Evolutionary conservation across 2,888 invertebrate genomes (phyloP).

Genomic region (Lasioglossum morio): DNA sequence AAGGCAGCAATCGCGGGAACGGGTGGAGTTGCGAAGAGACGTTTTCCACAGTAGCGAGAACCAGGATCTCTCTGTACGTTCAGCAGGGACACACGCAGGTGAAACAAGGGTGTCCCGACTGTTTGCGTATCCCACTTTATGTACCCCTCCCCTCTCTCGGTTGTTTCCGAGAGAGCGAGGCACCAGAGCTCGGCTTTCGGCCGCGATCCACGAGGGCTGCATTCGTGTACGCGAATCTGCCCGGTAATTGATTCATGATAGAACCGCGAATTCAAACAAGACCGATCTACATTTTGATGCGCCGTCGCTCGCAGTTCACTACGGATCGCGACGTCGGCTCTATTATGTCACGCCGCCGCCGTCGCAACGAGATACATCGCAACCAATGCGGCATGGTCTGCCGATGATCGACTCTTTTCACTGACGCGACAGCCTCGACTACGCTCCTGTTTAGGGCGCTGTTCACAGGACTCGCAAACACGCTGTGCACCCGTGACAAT

Average conservation of each 20-base stretch:
- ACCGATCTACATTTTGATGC: slow-evolving; percentile 78
- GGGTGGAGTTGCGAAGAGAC: background rate
- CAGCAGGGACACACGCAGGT: slow-evolving; percentile 44
- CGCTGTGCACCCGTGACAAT: background rate
- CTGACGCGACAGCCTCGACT: slow-evolving; percentile 17
- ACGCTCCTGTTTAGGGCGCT: background rate
- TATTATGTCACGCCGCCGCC: slow-evolving; percentile 64
- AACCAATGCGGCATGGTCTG: slow-evolving; percentile 59
- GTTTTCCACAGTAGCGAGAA: slow-evolving; percentile 42
- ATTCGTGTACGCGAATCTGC: slow-evolving; percentile 77
- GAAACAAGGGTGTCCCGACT: slow-evolving; percentile 33
- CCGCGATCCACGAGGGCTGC: slow-evolving; percentile 68
- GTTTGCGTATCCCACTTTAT: slow-evolving; percentile 70
- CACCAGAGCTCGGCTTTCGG: slow-evolving; percentile 61
- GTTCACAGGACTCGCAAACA: background rate
- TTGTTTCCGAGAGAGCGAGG: background rate
- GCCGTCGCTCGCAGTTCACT: slow-evolving; percentile 71
- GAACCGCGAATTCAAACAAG: slow-evolving; percentile 80
- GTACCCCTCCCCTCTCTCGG: slow-evolving; percentile 36
- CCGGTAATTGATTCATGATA: slow-evolving; percentile 81
- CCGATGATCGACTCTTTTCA: slow-evolving; percentile 67
- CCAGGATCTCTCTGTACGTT: slow-evolving; percentile 26
- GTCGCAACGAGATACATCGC: slow-evolving; percentile 67
- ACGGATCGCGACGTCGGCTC: slow-evolving; percentile 64
- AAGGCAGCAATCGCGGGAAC: slow-evolving; percentile 28